A percentile compares a stretch with the other conserved stretches of the same genome.
Conservation (phyloP, 2,797 vertebrate species). For the Prunella strophiata region DNA sequence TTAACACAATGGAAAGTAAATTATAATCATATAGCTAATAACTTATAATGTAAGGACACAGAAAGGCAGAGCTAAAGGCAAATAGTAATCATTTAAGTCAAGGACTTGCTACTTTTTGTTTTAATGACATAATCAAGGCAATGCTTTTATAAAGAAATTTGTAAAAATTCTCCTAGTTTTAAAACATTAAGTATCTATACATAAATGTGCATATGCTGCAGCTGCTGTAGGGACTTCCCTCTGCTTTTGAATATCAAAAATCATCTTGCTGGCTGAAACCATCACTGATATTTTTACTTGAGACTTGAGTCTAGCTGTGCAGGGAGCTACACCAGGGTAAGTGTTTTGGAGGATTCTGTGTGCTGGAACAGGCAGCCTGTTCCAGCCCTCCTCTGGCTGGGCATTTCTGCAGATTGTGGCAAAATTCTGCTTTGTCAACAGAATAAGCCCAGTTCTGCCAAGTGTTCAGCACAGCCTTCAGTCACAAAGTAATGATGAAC, state of each 20-base stretch:
- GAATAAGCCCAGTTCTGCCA: background rate
- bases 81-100: background rate
- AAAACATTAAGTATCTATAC: background rate
- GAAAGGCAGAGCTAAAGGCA: background rate
- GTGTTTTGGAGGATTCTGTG: background rate
- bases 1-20: background rate
- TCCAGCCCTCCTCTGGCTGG: background rate
- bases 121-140: background rate
- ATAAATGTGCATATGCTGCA: background rate
- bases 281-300: background rate
- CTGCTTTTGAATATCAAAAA: background rate
- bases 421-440: conserved; percentile 19
- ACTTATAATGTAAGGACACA: background rate
- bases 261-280: background rate
- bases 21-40: background rate
- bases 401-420: background rate
- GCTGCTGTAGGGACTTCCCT: background rate
- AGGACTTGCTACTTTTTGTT: background rate
- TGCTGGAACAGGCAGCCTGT: background rate
- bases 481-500: conserved; percentile 9
- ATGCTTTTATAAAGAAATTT: background rate
- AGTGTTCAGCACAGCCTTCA: background rate
- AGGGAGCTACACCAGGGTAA: background rate
- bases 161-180: background rate
- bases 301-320: background rate